phyloP scores from a whole-genome alignment of 2,113 vertebrate species.

The Nothobranchius kuhntae region DNA sequence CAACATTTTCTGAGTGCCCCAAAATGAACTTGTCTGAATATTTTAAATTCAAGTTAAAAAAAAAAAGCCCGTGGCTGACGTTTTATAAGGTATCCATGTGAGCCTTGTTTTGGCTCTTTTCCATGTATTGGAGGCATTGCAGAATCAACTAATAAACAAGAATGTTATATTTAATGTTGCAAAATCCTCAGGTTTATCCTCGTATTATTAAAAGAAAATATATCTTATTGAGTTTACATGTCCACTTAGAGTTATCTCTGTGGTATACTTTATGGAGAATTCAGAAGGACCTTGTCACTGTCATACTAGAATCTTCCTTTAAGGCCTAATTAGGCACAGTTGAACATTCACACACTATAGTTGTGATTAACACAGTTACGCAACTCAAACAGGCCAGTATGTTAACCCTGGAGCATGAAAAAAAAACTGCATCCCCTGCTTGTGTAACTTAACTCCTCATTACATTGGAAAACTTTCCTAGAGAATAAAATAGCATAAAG shows the following conservation, averaged over 20 bases:
- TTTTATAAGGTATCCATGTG: not conserved
- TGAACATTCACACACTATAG: slow-evolving; percentile 15
- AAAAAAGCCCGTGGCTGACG: not conserved
- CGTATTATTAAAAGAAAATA: not conserved
- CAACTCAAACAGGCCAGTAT: slow-evolving; percentile 26
- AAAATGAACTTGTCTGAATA: not conserved
- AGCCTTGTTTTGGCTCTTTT: not conserved
- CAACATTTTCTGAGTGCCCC: not conserved
- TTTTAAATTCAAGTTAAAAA: too few species aligned
- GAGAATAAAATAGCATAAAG: slow-evolving; percentile 4
- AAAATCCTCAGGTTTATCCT: not conserved
- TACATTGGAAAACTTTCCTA: slow-evolving; percentile 10
- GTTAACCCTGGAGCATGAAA: slow-evolving; percentile 5
- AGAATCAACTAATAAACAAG: not conserved
- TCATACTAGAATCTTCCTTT: slow-evolving; percentile 22
- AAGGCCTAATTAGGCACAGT: slow-evolving; percentile 46
- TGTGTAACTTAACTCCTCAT: slow-evolving; percentile 6
- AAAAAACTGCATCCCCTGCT: not conserved
- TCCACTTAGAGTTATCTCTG: not conserved
- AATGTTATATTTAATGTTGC: not conserved
- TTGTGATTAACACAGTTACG: slow-evolving; percentile 35
- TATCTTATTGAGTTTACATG: not conserved
- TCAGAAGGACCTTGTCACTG: slow-evolving; percentile 3
- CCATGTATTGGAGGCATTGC: not conserved
- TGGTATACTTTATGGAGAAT: not conserved